These are phyloP conservation scores for Neuroscelio doddi DNA, from an alignment of 2,888 invertebrate species.

Conservation along the genomic window DNA sequence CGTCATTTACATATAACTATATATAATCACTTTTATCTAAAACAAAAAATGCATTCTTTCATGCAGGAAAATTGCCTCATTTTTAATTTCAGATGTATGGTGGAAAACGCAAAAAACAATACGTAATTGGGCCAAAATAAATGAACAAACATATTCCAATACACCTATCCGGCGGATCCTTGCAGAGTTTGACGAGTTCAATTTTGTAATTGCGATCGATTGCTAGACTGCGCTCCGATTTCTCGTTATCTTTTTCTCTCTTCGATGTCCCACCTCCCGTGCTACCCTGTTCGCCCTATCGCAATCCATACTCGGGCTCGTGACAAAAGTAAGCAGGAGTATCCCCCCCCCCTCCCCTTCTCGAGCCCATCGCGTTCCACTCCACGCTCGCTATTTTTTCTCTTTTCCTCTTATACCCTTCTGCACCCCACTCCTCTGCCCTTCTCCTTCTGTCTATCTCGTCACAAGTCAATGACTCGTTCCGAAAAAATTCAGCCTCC, in stretches of 20 bases:
- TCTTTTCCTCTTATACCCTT: constrained; percentile 9
- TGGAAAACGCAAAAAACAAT: too few relatives aligned
- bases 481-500: constrained; percentile 11
- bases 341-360: constrained; percentile 5
- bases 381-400: constrained; percentile 1
- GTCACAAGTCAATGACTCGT: constrained; percentile 11
- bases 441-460: constrained; percentile 19
- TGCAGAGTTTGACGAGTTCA: constrained; percentile 23
- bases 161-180: constrained; percentile 1
- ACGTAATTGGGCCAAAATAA: too few relatives aligned
- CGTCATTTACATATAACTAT: too few relatives aligned
- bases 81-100: too few relatives aligned
- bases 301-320: constrained; percentile 13
- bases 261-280: not conserved
- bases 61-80: too few relatives aligned
- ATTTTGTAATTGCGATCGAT: constrained; percentile 46
- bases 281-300: constrained; percentile 5
- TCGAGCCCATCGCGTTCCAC: constrained; percentile 2
- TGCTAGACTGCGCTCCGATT: constrained; percentile 31
- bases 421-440: constrained; percentile 11
- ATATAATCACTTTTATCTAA: too few relatives aligned
- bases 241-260: constrained; percentile 32
- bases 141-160: constrained; percentile 15
- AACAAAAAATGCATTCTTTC: too few relatives aligned
- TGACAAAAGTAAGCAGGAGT: constrained; percentile 10